phyloP scores from a whole-genome alignment of 2,113 vertebrate genomes.

The Limnothrissa miodon region DNA sequence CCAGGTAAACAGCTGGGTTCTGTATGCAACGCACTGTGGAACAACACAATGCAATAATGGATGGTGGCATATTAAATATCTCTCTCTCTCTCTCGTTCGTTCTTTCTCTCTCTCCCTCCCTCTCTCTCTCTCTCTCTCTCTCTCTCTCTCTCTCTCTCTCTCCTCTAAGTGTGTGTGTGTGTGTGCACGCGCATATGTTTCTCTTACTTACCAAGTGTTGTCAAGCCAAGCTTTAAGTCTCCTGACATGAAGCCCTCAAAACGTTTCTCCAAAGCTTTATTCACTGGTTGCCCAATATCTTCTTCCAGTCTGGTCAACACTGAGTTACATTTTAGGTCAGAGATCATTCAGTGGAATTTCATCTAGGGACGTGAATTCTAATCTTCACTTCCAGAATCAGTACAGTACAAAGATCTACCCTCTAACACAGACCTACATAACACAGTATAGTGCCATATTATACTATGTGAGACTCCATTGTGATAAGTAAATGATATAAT shows the following conservation, averaged over 20 bases:
- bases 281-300: conserved; percentile 41
- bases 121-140: background rate
- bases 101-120: too few relatives aligned
- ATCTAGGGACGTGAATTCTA: background rate
- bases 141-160: background rate
- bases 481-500: too few relatives aligned
- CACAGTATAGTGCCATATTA: background rate
- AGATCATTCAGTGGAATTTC: background rate
- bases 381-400: background rate
- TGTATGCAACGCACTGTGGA: conserved; percentile 61
- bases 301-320: conserved; percentile 62
- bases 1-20: conserved; percentile 56
- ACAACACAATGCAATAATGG: background rate
- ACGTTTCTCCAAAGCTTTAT: conserved; percentile 54
- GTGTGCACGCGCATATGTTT: background rate
- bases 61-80: background rate
- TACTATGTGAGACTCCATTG: too few relatives aligned
- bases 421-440: background rate
- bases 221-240: conserved; percentile 60
- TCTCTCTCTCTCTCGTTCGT: too few relatives aligned
- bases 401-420: background rate
- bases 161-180: background rate
- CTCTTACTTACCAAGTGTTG: conserved; percentile 55
- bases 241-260: conserved; percentile 53
- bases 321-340: conserved; percentile 29